Conservation (phyloP, 2,113 vertebrate species). For the Myanophis thanlyinensis region DNA sequence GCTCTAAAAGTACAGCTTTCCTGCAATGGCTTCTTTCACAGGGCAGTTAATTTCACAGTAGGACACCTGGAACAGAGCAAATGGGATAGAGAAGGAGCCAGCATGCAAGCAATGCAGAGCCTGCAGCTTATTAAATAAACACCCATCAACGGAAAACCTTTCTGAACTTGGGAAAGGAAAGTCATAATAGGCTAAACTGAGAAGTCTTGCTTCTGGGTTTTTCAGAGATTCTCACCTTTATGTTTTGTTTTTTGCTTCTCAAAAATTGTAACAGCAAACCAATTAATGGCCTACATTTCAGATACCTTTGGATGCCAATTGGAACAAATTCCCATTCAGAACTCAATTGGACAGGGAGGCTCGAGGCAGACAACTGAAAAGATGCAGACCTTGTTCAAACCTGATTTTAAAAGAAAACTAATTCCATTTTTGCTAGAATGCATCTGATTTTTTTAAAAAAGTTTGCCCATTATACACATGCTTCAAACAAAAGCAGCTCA, state of each 20-base stretch:
- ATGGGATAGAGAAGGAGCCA: background rate
- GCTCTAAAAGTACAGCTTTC: background rate
- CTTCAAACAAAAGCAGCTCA: background rate
- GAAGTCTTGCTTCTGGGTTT: background rate
- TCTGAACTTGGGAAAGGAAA: background rate
- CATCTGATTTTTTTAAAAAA: background rate
- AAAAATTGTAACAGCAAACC: background rate
- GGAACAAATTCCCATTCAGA: background rate
- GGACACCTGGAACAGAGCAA: background rate
- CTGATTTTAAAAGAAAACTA: background rate
- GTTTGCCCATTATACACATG: background rate
- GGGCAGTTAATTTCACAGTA: slow-evolving; percentile 22
- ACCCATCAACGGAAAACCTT: background rate
- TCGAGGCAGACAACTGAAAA: background rate
- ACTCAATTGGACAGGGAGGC: background rate
- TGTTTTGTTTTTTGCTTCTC: background rate
- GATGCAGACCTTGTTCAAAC: background rate
- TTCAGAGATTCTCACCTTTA: background rate
- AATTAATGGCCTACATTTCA: background rate
- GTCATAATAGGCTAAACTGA: background rate
- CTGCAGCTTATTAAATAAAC: slow-evolving; percentile 9
- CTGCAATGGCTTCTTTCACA: background rate
- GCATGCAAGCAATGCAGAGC: background rate
- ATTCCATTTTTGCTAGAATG: background rate
- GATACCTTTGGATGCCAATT: background rate